Conservation (phyloP, 2,113 vertebrate species). For the Falco punctatus region DNA sequence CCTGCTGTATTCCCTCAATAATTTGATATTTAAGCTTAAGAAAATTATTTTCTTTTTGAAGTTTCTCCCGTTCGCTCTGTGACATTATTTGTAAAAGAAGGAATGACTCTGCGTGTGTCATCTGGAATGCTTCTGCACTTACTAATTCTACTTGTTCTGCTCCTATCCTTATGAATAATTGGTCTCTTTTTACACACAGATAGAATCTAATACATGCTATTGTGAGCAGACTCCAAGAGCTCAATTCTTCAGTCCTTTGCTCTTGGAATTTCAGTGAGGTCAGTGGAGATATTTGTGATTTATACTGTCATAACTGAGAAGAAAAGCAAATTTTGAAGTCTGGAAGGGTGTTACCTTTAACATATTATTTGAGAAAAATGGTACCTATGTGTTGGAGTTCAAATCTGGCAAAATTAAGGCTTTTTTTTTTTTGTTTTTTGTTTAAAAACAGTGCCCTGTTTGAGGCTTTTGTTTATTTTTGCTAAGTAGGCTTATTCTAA, state of each 20-base stretch:
- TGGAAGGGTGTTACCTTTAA: background rate
- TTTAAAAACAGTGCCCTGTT: background rate
- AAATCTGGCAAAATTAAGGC: background rate
- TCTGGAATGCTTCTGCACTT: background rate
- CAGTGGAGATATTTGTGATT: background rate
- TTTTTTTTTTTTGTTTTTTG: background rate
- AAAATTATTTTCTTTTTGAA: background rate
- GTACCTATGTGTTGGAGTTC: background rate
- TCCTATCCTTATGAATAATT: background rate
- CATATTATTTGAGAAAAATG: background rate
- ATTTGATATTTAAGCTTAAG: background rate
- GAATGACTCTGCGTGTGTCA: background rate
- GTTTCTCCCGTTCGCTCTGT: background rate
- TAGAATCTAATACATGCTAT: background rate
- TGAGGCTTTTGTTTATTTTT: background rate
- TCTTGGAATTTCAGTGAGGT: background rate
- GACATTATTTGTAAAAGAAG: background rate
- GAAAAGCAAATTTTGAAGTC: background rate
- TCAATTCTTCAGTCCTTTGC: background rate
- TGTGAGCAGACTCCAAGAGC: background rate
- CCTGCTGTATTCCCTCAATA: background rate
- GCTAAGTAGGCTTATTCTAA: background rate
- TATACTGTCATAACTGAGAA: background rate
- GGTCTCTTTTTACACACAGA: background rate
- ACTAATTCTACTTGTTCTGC: background rate